phyloP scores from a whole-genome alignment of 2,888 invertebrate species.

The Periphyllus acericola region DNA sequence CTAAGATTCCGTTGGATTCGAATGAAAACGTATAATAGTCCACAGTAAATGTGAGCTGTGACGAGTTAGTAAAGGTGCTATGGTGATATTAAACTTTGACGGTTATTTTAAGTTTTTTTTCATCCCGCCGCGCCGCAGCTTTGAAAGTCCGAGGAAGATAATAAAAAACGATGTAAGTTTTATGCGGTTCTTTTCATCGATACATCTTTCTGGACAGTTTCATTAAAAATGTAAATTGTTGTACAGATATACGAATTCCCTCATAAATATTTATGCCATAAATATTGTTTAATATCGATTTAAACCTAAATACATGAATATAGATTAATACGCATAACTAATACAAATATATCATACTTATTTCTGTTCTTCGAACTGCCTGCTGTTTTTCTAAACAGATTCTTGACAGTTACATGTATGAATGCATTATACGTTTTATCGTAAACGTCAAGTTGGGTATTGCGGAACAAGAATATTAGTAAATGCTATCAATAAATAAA shows the following conservation, averaged over 20 bases:
- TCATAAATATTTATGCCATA: background rate
- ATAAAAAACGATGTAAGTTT: background rate
- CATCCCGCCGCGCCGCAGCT: background rate
- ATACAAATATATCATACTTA: too few species aligned
- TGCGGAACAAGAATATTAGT: too few species aligned
- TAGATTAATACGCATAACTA: too few species aligned
- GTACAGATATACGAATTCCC: background rate
- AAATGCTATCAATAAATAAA: too few species aligned
- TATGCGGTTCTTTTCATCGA: background rate
- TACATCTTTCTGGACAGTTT: background rate
- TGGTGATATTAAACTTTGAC: background rate
- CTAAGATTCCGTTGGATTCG: too few species aligned
- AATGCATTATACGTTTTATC: too few species aligned
- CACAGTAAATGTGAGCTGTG: background rate
- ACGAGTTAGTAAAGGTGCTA: background rate
- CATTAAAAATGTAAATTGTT: conserved; percentile 8
- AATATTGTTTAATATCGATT: conserved; percentile 12
- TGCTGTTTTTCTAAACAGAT: too few species aligned
- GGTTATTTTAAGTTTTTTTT: background rate
- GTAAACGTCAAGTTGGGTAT: too few species aligned
- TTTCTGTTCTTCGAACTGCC: too few species aligned
- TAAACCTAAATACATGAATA: background rate
- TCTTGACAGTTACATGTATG: too few species aligned
- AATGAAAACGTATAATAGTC: too few species aligned
- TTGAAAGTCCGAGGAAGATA: background rate